Evolutionary conservation across 1,140 invertebrate genomes (phyloP).

Genomic region (Pseudoatta argentina): DNA sequence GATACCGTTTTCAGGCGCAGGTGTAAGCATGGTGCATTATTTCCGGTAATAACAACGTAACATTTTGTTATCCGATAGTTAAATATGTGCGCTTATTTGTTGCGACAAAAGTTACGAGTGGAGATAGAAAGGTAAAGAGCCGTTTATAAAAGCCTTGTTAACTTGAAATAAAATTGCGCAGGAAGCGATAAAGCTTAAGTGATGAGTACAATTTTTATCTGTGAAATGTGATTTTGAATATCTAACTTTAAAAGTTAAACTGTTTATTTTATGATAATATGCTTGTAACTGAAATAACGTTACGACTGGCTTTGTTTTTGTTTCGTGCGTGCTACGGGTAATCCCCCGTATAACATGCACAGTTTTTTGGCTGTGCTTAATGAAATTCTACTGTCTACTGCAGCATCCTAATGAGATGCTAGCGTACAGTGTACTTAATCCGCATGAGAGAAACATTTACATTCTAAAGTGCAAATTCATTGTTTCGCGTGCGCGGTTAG

Average conservation of each 20-base stretch:
- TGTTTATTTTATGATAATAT: constrained; percentile 1
- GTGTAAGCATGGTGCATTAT: constrained; percentile 49
- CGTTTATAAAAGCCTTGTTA: not conserved
- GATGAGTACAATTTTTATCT: not conserved
- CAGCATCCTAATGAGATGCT: constrained; percentile 56
- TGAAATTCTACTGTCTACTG: constrained; percentile 48
- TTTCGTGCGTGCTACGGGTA: not conserved
- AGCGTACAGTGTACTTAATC: constrained; percentile 48
- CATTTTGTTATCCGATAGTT: not conserved
- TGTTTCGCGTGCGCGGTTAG: constrained; percentile 48
- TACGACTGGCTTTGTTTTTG: not conserved
- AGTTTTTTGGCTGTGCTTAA: constrained; percentile 46
- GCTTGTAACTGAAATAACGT: not conserved
- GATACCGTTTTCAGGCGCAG: constrained; percentile 43
- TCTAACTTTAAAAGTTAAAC: constrained; percentile 6
- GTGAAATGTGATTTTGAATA: not conserved
- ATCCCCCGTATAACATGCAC: not conserved
- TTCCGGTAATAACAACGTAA: constrained; percentile 4
- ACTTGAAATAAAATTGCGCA: not conserved
- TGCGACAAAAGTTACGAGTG: not conserved
- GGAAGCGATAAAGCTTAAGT: not conserved
- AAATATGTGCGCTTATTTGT: constrained; percentile 6
- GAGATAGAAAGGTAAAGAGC: not conserved
- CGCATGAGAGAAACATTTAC: constrained; percentile 58
- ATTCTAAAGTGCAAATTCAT: constrained; percentile 61